Percentiles rank a stretch among this genome's conserved stretches.
These are phyloP conservation scores for Andrena minutula DNA, from an alignment of 2,888 invertebrate genomes.

Conservation along the genomic window DNA sequence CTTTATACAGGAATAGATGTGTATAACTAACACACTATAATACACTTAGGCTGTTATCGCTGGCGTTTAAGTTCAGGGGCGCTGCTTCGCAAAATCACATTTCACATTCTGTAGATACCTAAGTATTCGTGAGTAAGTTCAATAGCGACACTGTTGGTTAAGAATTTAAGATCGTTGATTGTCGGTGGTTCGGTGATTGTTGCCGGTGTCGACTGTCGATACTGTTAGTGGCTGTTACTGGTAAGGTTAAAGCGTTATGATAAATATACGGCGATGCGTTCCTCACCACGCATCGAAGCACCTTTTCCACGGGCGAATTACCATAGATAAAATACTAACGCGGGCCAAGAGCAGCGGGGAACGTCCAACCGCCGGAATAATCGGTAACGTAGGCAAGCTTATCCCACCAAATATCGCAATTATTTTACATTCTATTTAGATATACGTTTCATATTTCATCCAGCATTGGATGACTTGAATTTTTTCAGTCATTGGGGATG, in stretches of 20 bases:
- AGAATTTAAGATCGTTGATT: too few relatives aligned
- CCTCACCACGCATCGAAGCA: not conserved
- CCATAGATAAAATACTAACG: not conserved
- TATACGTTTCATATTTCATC: not conserved
- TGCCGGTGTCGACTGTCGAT: too few relatives aligned
- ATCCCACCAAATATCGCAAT: not conserved
- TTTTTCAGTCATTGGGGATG: slow-evolving; percentile 89
- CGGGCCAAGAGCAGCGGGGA: slow-evolving; percentile 1
- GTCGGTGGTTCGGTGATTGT: too few relatives aligned
- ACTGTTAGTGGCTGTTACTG: not conserved
- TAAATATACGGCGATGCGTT: slow-evolving; percentile 13
- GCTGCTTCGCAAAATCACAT: not conserved
- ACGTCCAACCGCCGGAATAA: slow-evolving; percentile 75
- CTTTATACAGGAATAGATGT: not conserved
- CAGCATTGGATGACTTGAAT: not conserved
- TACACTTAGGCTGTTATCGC: too few relatives aligned
- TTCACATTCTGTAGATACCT: too few relatives aligned
- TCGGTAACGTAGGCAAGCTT: slow-evolving; percentile 72
- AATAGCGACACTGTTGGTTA: too few relatives aligned
- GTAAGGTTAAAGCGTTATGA: slow-evolving; percentile 36
- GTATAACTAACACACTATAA: too few relatives aligned
- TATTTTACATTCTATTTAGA: not conserved
- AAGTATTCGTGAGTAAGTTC: too few relatives aligned
- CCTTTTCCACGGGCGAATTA: not conserved
- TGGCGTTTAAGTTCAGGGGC: slow-evolving; percentile 11